Evolutionary conservation across 2,113 vertebrate genomes (phyloP).

Genomic region (Paracanthobrama guichenoti): DNA sequence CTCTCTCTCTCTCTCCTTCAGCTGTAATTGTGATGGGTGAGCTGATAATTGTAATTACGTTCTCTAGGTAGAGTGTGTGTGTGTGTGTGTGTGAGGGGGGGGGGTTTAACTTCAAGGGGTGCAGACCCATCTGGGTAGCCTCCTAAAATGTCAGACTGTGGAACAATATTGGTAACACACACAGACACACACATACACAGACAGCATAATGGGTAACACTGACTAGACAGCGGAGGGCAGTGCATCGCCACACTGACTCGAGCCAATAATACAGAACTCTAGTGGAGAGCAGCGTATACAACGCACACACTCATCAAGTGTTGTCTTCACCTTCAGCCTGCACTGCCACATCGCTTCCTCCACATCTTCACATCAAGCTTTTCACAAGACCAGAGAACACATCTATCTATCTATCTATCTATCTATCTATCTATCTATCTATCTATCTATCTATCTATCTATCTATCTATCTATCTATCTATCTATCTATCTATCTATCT

Average conservation of each 20-base stretch:
- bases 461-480: not conserved
- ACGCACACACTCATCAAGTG: slow-evolving; percentile 23
- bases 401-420: not conserved
- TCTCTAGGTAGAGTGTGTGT: not conserved
- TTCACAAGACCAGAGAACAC: not conserved
- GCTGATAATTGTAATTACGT: slow-evolving; percentile 45
- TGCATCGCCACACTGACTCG: slow-evolving; percentile 30
- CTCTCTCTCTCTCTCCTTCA: not conserved
- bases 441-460: not conserved
- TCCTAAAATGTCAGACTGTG: slow-evolving; percentile 31
- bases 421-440: not conserved
- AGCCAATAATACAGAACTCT: slow-evolving; percentile 27
- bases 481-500: not conserved
- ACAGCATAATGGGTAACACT: slow-evolving; percentile 22
- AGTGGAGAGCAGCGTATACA: not conserved
- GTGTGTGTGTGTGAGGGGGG: not conserved
- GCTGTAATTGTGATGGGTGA: slow-evolving; percentile 37
- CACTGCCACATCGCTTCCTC: not conserved
- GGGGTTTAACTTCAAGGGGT: slow-evolving; percentile 25
- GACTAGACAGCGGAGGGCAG: slow-evolving; percentile 41
- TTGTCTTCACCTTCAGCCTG: not conserved
- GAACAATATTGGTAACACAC: slow-evolving; percentile 27
- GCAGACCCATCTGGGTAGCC: slow-evolving; percentile 28
- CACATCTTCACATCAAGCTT: slow-evolving; percentile 2
- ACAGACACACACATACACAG: not conserved